Conservation (phyloP, 2,888 invertebrate species). For the Cataglyphis albicans region DNA sequence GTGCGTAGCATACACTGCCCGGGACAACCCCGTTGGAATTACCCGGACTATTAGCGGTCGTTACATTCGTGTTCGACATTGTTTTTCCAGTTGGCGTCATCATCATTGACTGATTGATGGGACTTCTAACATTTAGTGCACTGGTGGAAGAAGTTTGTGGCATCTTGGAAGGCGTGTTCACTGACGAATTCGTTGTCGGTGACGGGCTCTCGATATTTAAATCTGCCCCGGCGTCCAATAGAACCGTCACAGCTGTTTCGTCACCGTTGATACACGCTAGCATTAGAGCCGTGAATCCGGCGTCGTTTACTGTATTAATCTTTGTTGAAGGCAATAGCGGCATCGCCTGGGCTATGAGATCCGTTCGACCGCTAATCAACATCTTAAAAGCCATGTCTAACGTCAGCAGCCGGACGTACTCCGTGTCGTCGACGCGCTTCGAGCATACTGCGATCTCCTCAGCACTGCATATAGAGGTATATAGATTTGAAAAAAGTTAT, state of each 20-base stretch:
- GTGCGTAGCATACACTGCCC: constrained; percentile 60
- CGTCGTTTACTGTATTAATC: constrained; percentile 92
- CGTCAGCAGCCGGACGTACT: constrained; percentile 90
- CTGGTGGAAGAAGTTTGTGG: constrained; percentile 59
- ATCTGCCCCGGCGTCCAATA: constrained; percentile 93
- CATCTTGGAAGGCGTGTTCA: constrained; percentile 76
- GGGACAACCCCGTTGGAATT: constrained; percentile 27
- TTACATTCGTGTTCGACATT: constrained; percentile 82
- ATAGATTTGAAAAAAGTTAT: constrained; percentile 23
- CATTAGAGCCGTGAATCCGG: constrained; percentile 94
- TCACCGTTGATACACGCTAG: constrained; percentile 93
- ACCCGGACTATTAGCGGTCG: constrained; percentile 81
- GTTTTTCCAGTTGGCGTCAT: constrained; percentile 80
- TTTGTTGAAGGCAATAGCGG: constrained; percentile 91
- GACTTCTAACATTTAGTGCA: constrained; percentile 69
- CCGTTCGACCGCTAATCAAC: constrained; percentile 92
- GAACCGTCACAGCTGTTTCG: constrained; percentile 90
- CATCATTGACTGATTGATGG: constrained; percentile 71
- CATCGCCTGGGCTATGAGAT: constrained; percentile 92
- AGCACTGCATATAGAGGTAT: constrained; percentile 83
- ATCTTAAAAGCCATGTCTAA: constrained; percentile 93
- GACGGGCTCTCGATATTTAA: constrained; percentile 93
- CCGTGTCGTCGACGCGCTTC: constrained; percentile 85
- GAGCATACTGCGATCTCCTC: constrained; percentile 88
- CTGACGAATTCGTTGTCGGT: constrained; percentile 68